Conservation (phyloP, 2,797 vertebrate species). For the Eulemur albifrons region DNA sequence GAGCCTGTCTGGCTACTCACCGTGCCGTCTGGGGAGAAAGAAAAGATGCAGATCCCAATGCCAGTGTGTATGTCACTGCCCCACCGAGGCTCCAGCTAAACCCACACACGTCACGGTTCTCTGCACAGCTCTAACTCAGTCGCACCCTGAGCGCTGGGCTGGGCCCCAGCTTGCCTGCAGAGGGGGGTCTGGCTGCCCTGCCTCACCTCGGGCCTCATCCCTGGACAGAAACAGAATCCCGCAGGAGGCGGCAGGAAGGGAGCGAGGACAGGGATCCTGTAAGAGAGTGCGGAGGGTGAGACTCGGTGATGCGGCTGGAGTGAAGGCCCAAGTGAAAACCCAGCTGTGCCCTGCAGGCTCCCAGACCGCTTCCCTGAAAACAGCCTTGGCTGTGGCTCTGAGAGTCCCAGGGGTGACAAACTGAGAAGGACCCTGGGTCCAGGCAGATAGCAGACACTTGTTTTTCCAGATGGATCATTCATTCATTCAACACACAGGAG, state of each 20-base stretch:
- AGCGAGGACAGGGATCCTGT: background rate
- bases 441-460: background rate
- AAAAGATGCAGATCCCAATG: background rate
- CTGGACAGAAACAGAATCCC: background rate
- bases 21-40: background rate
- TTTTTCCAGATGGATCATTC: background rate
- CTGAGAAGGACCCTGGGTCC: background rate
- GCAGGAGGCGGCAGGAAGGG: too few species aligned
- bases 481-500: background rate
- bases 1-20: background rate
- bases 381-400: background rate
- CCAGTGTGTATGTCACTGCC: too few species aligned
- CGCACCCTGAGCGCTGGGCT: background rate
- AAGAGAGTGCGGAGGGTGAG: background rate
- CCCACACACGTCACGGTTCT: background rate
- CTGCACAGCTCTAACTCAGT: background rate
- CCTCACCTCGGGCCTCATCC: fast-evolving
- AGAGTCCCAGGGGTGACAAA: background rate
- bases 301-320: background rate
- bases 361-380: too few species aligned
- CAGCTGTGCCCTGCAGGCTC: too few species aligned
- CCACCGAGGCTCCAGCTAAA: background rate
- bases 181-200: background rate
- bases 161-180: background rate
- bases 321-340: background rate